Base-by-base conservation (phyloP, 1,140 invertebrate genomes). In the Alviniconcha marisindica region DNA sequence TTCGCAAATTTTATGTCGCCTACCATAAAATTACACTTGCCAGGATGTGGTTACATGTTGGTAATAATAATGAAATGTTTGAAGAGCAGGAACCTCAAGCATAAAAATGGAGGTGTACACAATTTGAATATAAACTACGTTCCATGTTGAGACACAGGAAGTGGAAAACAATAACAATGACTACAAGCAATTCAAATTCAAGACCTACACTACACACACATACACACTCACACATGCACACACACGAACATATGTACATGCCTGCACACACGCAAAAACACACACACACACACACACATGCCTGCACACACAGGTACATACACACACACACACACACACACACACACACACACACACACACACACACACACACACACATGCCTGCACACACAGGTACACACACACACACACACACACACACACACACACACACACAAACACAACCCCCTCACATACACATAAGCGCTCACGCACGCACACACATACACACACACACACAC, bases 281-380 rank as follows among this genome's bases (percentile, higher is more conserved):
- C 4, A 66, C 63, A 66, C 5, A 66, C 63, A 66, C 28, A 33
- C n/a, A 28, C 28, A 33, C 63, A 28, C 7, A 66, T 5, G 14
- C 63, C 4, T 31, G 10, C 28, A 66, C 44, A 12, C n/a, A 33
- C n/a, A 69, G 10, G 31, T 33, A 33, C 28, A 69, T 31, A 69
- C 28, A 12, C 63, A 69, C 21, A 10, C 28, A 28, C 28, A 33
- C 5, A 33, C n/a, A 33, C n/a, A 33, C 28, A 33, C 28, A 33
- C 63, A 69, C 63, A 69, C 63, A 69, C 28, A 33, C 31, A 69
- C 28, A 69, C 63, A 69, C 63, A 33, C 63, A 69, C 28, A 28
- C 63, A 69, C 63, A 69, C 63, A 69, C 63, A 33, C 63, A 69
- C 28, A 28, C 63, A 69, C 63, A 69, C 63, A 69, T 10, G 31